Evolutionary conservation across 2,888 invertebrate species (phyloP), one percentile per base, ranked within the genome.

Genomic region (Agapetus fuscipes): DNA sequence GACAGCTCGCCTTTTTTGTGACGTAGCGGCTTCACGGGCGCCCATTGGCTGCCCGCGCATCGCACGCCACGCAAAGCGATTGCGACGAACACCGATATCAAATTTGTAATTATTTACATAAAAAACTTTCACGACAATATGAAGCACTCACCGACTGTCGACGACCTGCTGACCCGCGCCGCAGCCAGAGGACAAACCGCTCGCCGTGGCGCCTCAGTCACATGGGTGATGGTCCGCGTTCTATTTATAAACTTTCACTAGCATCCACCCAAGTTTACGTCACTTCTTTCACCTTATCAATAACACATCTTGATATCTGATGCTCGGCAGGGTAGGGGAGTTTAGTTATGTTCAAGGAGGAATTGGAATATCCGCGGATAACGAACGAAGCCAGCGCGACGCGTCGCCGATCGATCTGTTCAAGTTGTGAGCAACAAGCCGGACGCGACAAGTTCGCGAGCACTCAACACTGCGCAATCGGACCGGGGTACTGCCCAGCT

Each of bases 391-490:
- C 27, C 14, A 38, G 32, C 25, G 5, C 25, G 28, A 33, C 34
- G 38, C 34, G 38, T 30, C 17, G 29, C n/a, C 34, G 34, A 42
- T 38, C 42, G 42, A 38, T 38, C 34, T 35, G 28, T 38, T 26
- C 31, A n/a, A n/a, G n/a, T n/a, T n/a, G 38, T 38, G 42, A 38
- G 42, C 42, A 38, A 42, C 42, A 38, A 42, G 40, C 40, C 35
- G 37, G 31, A 31, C 31, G 31, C 17, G 31, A 5, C 17, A 24
- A 17, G 31, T 12, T n/a, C 17, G 17, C 31, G 17, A 17, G 12
- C 11, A 37, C 29, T 37, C 41, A 13, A 14, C 24, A 33, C 14
- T 36, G 36, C 36, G 27, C 27, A 17, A 30, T 17, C 16, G 28
- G n/a, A n/a, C 12, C 36, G 3, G 28, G 14, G n/a, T 30, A 30